phyloP scores from a whole-genome alignment of 2,113 vertebrate genomes.

The Triplophysa siluroides region DNA sequence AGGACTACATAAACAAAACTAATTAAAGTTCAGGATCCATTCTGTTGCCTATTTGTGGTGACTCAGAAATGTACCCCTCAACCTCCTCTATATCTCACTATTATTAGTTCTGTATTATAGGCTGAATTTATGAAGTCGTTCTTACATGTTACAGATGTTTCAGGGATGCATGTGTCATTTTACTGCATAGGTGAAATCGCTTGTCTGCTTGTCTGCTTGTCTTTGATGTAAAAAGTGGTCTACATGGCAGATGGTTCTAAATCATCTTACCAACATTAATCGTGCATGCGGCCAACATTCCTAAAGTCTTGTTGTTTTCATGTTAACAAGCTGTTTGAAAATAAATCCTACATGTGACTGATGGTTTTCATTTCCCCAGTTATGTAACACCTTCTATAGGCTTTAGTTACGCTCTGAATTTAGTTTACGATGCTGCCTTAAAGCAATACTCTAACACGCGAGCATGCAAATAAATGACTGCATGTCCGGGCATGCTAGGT shows the following conservation, averaged over 20 bases:
- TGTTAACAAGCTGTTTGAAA: slow-evolving; percentile 27
- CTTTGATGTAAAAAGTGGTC: slow-evolving; percentile 35
- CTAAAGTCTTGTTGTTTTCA: slow-evolving; percentile 29
- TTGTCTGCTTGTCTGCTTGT: neutral
- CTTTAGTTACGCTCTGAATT: slow-evolving; percentile 2
- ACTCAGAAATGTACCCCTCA: neutral
- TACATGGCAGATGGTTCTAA: slow-evolving; percentile 33
- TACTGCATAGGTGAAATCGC: slow-evolving; percentile 33
- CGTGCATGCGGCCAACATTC: slow-evolving; percentile 26
- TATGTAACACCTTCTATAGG: slow-evolving; percentile 3
- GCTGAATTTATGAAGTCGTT: neutral
- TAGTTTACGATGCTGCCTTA: neutral
- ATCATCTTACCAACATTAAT: slow-evolving; percentile 42
- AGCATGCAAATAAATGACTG: neutral
- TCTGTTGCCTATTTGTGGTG: neutral
- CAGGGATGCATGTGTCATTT: slow-evolving; percentile 33
- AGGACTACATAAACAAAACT: too few species aligned
- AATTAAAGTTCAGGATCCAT: slow-evolving; percentile 8
- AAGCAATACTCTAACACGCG: slow-evolving; percentile 1
- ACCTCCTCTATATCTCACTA: neutral
- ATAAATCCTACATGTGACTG: slow-evolving; percentile 4
- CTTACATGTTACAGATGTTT: neutral
- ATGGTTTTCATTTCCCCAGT: slow-evolving; percentile 23
- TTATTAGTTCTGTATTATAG: neutral
- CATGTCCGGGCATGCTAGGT: slow-evolving; percentile 9